phyloP scores from a whole-genome alignment of 2,888 invertebrate genomes.

The Oeneis ivallda region DNA sequence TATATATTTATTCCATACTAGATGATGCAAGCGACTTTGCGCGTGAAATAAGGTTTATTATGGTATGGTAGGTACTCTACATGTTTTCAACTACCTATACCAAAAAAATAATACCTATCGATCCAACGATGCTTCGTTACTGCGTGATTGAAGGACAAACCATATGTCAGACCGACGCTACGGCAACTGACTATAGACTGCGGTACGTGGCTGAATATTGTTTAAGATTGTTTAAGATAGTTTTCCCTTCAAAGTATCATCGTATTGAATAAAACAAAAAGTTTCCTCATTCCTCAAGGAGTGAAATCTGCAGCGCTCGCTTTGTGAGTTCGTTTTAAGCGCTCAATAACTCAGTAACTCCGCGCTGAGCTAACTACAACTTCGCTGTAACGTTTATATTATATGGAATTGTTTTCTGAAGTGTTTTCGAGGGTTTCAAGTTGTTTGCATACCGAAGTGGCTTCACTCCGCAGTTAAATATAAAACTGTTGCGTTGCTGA shows the following conservation, averaged over 20 bases:
- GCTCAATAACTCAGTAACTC: slow-evolving; percentile 35
- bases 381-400: slow-evolving; percentile 31
- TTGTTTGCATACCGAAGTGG: slow-evolving; percentile 2
- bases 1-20: no score
- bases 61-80: no score
- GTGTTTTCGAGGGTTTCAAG: slow-evolving; percentile 7
- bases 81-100: no score
- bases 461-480: background rate
- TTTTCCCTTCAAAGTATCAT: slow-evolving; percentile 4
- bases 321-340: slow-evolving; percentile 43
- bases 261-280: slow-evolving; percentile 19
- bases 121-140: no score
- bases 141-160: no score
- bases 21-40: no score
- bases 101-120: no score
- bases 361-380: slow-evolving; percentile 23
- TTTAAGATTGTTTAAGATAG: no score
- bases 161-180: no score
- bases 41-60: no score
- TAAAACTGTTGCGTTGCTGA: background rate
- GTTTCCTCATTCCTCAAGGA: slow-evolving; percentile 43
- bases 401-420: slow-evolving; percentile 20
- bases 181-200: no score
- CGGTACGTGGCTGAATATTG: no score
- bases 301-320: slow-evolving; percentile 47